Conservation (phyloP, 2,113 vertebrate species). For the Albula goreensis region DNA sequence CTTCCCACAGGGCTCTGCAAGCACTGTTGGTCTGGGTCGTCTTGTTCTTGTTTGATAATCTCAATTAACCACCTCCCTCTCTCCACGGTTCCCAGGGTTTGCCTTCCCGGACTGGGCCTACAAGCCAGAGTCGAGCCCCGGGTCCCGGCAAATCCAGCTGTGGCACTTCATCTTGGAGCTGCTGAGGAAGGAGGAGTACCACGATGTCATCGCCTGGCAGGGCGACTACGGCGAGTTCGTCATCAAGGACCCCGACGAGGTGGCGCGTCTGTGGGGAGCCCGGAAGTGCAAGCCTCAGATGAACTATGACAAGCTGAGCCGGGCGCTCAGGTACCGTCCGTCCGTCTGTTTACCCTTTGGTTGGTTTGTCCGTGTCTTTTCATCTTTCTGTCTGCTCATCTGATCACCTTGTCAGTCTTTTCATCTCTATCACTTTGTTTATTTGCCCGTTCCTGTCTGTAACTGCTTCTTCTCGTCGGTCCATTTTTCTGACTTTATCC, state of each 20-base stretch:
- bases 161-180: slow-evolving; percentile 92
- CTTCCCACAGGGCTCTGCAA: background rate
- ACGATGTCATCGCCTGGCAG: slow-evolving; percentile 91
- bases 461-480: background rate
- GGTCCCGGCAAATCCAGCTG: slow-evolving; percentile 88
- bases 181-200: slow-evolving; percentile 83
- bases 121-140: slow-evolving; percentile 85
- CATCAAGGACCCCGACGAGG: slow-evolving; percentile 87
- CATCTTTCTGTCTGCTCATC: no score
- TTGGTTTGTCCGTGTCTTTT: no score
- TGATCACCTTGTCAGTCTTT: no score
- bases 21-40: background rate
- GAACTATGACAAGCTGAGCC: slow-evolving; percentile 89
- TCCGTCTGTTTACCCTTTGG: background rate
- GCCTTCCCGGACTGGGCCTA: slow-evolving; percentile 91
- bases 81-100: slow-evolving; percentile 65
- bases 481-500: background rate
- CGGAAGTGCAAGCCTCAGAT: slow-evolving; percentile 91
- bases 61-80: slow-evolving; percentile 22
- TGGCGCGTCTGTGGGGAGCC: slow-evolving; percentile 85
- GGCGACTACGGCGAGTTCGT: slow-evolving; percentile 90
- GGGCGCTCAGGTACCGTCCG: slow-evolving; percentile 72
- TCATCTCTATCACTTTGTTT: no score
- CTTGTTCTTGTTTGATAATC: background rate
- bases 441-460: no score